These are phyloP conservation scores for Oegoconia quadripuncta DNA, from an alignment of 2,888 invertebrate species.

Conservation along the genomic window DNA sequence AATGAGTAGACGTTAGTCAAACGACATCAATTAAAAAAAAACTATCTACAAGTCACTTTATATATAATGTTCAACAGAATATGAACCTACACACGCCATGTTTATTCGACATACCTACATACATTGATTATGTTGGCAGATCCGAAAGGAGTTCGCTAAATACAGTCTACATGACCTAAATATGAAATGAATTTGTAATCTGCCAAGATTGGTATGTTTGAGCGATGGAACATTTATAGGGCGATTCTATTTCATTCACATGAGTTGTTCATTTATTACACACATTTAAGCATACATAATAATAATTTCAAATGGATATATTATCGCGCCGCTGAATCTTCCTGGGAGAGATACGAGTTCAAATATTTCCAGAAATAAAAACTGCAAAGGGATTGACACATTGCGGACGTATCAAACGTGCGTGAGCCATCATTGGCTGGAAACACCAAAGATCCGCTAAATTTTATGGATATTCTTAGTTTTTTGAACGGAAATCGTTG, in stretches of 20 bases:
- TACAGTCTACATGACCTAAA: conserved; percentile 54
- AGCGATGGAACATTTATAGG: conserved; percentile 36
- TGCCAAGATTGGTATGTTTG: conserved; percentile 61
- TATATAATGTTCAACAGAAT: too few species aligned
- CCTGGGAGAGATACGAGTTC: too few species aligned
- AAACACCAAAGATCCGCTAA: too few species aligned
- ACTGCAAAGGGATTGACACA: not conserved
- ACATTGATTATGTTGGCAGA: conserved; percentile 1
- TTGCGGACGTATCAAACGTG: not conserved
- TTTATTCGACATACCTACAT: too few species aligned
- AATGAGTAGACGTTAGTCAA: too few species aligned
- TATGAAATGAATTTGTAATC: conserved; percentile 47
- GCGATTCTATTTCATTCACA: conserved; percentile 31
- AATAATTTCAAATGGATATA: too few species aligned
- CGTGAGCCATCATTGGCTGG: not conserved
- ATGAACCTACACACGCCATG: too few species aligned
- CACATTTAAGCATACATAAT: too few species aligned
- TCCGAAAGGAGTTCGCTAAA: conserved; percentile 28
- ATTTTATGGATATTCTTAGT: not conserved
- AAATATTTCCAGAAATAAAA: not conserved
- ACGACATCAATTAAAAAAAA: too few species aligned
- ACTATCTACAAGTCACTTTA: too few species aligned
- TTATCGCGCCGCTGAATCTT: too few species aligned
- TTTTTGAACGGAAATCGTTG: not conserved
- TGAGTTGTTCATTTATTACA: conserved; percentile 17